A percentile compares a stretch with the other conserved stretches of the same genome.
Evolutionary conservation across 2,888 invertebrate species (phyloP).

Genomic region (Drosophila picticornis): DNA sequence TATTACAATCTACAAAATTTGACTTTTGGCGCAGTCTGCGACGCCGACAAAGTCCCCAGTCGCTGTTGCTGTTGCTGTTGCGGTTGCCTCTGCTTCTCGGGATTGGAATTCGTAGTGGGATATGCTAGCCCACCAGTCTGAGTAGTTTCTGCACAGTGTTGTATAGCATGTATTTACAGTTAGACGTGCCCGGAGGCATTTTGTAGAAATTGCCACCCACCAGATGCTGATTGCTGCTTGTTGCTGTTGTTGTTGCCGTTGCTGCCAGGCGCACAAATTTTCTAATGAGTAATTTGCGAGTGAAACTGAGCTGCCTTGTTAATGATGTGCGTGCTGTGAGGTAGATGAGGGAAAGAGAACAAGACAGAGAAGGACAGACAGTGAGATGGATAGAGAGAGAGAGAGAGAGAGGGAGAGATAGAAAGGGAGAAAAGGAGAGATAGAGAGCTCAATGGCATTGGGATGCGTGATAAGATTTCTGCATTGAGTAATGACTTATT

Average conservation of each 20-base stretch:
- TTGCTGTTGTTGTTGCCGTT: slow-evolving; percentile 12
- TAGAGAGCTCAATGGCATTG: slow-evolving; percentile 2
- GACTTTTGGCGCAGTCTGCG: slow-evolving; percentile 81
- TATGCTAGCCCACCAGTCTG: slow-evolving; percentile 22
- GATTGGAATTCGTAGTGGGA: slow-evolving; percentile 18
- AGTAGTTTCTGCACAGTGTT: slow-evolving; percentile 38
- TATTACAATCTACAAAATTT: slow-evolving; percentile 83
- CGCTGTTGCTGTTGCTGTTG: slow-evolving; percentile 18
- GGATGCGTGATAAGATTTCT: slow-evolving; percentile 62
- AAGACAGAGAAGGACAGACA: not conserved
- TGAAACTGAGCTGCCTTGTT: slow-evolving; percentile 57
- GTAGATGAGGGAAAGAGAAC: not conserved
- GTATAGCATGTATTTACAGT: slow-evolving; percentile 55
- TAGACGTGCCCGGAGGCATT: slow-evolving; percentile 53
- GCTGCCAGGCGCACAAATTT: slow-evolving; percentile 51
- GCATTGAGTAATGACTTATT: slow-evolving; percentile 60
- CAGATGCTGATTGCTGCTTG: slow-evolving; percentile 41
- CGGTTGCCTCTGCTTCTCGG: slow-evolving; percentile 17
- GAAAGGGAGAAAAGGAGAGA: not conserved
- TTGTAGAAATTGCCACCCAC: slow-evolving; percentile 51
- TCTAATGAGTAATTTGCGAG: slow-evolving; percentile 73
- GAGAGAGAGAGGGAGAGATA: not conserved
- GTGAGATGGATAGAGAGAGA: not conserved
- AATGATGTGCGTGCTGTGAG: slow-evolving; percentile 59
- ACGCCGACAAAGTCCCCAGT: slow-evolving; percentile 62